Percentiles rank a stretch among this genome's conserved stretches.
Conservation (phyloP, 2,888 invertebrate species). For the Endotricha flammealis region DNA sequence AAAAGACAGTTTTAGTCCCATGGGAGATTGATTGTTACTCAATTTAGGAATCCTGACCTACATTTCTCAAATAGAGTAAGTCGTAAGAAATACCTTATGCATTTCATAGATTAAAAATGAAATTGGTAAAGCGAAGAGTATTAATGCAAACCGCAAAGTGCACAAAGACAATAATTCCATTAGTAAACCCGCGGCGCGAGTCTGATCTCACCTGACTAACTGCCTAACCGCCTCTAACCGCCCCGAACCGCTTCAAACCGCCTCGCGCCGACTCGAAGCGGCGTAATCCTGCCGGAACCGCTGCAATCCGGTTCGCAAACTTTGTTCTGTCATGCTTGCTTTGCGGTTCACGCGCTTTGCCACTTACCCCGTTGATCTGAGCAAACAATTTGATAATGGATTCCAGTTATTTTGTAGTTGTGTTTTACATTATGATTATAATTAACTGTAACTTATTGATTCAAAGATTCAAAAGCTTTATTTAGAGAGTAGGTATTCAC, state of each 20-base stretch:
- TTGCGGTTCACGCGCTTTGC: constrained; percentile 56
- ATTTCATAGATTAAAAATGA: constrained; percentile 19
- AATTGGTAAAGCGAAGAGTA: constrained; percentile 11
- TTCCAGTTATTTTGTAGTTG: constrained; percentile 6
- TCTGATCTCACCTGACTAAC: constrained; percentile 61
- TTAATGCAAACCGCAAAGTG: constrained; percentile 35
- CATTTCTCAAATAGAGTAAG: constrained; percentile 1
- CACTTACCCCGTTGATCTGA: constrained; percentile 35
- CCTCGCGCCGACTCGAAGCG: constrained; percentile 35
- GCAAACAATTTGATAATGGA: constrained; percentile 39
- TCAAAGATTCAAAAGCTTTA: no score
- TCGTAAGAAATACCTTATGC: background rate
- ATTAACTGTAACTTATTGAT: background rate
- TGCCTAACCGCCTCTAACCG: constrained; percentile 10
- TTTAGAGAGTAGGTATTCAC: no score
- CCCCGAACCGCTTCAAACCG: constrained; percentile 20
- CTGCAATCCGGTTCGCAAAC: constrained; percentile 61
- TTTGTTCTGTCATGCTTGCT: constrained; percentile 61
- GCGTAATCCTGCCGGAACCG: constrained; percentile 50
- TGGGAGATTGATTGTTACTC: background rate
- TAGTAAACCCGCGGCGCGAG: constrained; percentile 42
- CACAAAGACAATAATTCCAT: constrained; percentile 52
- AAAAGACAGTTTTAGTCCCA: no score
- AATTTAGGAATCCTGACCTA: background rate
- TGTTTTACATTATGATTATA: background rate